phyloP scores from a whole-genome alignment of 2,797 vertebrate genomes.

The Sebastes taczanowskii region DNA sequence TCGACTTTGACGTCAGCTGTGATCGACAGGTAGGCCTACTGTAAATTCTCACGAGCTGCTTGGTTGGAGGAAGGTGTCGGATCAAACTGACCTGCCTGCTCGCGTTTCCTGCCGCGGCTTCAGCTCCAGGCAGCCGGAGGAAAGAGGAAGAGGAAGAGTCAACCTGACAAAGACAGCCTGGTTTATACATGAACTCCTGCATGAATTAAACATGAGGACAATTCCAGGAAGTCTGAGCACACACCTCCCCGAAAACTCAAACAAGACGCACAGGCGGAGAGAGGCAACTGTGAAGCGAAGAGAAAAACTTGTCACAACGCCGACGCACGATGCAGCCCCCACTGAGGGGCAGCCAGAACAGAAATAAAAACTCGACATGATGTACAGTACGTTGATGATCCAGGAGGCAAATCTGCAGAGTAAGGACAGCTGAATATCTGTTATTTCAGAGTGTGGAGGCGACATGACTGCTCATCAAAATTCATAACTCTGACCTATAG shows the following conservation, averaged over 20 bases:
- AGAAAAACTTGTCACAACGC: constrained; percentile 13
- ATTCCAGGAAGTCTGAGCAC: constrained; percentile 32
- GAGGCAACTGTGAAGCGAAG: constrained; percentile 8
- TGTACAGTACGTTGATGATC: not conserved
- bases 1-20: constrained; percentile 6
- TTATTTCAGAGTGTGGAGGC: constrained; percentile 4
- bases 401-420: constrained; percentile 17
- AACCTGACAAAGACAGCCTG: constrained; percentile 39
- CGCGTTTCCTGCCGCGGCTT: constrained; percentile 8
- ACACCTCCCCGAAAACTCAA: constrained; percentile 22
- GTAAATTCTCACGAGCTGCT: constrained; percentile 1
- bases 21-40: constrained; percentile 17
- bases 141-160: constrained; percentile 31
- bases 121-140: constrained; percentile 17
- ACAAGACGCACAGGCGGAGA: not conserved
- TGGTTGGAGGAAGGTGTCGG: not conserved
- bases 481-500: constrained; percentile 37
- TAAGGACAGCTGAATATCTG: not conserved
- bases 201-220: constrained; percentile 68
- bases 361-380: constrained; percentile 10
- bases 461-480: constrained; percentile 31
- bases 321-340: not conserved
- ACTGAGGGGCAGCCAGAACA: not conserved
- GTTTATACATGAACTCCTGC: constrained; percentile 43
- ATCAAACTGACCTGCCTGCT: constrained; percentile 34